These are phyloP conservation scores for Anoplius nigerrimus DNA, from an alignment of 2,888 invertebrate species.

Conservation along the genomic window DNA sequence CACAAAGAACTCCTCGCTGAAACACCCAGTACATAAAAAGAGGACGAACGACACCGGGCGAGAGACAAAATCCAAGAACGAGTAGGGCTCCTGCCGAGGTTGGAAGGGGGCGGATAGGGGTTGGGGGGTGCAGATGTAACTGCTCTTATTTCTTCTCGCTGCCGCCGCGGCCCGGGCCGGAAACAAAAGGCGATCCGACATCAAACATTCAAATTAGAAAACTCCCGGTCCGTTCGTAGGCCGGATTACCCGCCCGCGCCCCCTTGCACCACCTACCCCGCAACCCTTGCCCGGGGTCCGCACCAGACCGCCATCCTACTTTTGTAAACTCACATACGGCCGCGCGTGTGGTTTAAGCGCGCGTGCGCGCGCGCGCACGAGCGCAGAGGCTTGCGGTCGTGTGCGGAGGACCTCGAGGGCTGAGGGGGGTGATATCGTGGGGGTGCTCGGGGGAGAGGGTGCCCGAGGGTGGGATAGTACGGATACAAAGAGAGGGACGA, in stretches of 20 bases:
- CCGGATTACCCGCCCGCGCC: slow-evolving; percentile 39
- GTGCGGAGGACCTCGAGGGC: too few species aligned
- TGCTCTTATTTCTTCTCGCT: slow-evolving; percentile 58
- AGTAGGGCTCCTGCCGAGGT: not conserved
- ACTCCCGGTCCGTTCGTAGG: slow-evolving; percentile 44
- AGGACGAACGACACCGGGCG: not conserved
- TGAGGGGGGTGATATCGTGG: too few species aligned
- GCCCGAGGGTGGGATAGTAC: too few species aligned
- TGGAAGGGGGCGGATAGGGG: not conserved
- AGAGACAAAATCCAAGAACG: slow-evolving; percentile 15
- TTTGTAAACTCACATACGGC: slow-evolving; percentile 1
- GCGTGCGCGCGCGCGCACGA: not conserved
- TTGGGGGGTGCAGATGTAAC: slow-evolving; percentile 45
- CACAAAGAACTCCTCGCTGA: too few species aligned
- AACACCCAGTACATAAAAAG: too few species aligned
- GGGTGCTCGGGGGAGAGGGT: too few species aligned
- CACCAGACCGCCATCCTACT: not conserved
- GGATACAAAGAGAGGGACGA: too few species aligned
- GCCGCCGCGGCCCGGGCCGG: slow-evolving; percentile 48
- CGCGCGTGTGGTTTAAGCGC: not conserved
- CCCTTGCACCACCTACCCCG: not conserved
- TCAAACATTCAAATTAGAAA: slow-evolving; percentile 67
- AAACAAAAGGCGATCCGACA: slow-evolving; percentile 63
- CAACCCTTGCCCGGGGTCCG: not conserved
- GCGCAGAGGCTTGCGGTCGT: not conserved